Evolutionary conservation across 2,113 vertebrate genomes (phyloP).

Genomic region (Saiga tatarica): DNA sequence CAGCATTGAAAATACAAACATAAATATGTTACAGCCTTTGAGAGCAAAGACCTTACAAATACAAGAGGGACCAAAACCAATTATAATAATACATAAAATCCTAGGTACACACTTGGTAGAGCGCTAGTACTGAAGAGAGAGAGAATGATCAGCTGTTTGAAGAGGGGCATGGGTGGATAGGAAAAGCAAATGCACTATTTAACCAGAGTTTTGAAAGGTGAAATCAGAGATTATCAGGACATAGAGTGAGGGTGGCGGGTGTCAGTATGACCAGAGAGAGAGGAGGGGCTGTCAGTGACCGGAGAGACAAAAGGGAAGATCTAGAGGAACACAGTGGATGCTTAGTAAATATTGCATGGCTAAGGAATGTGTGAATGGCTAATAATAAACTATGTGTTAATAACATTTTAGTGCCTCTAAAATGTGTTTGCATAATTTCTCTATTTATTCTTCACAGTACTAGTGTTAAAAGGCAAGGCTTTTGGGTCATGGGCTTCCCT

Average conservation of each 20-base stretch:
- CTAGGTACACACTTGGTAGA: not conserved
- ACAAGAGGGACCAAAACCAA: not conserved
- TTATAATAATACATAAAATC: not conserved
- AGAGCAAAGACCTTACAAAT: not conserved
- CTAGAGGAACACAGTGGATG: not conserved
- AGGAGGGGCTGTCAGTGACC: not conserved
- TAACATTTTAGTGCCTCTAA: not conserved
- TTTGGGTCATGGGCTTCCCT: not conserved
- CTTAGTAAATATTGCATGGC: not conserved
- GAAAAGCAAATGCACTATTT: not conserved
- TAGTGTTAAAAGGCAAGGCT: not conserved
- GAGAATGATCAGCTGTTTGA: not conserved
- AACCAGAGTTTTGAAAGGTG: not conserved
- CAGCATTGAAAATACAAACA: not conserved
- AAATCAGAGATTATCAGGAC: not conserved
- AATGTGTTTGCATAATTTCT: not conserved
- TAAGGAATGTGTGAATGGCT: not conserved
- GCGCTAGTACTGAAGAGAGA: not conserved
- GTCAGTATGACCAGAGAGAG: rapidly evolving
- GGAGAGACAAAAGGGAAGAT: not conserved
- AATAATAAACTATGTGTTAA: not conserved
- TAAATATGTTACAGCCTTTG: not conserved
- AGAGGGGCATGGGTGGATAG: not conserved
- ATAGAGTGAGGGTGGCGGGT: not conserved
- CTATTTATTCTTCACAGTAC: not conserved